A percentile compares a stretch with the other conserved stretches of the same genome.
These are phyloP conservation scores for Arvicola amphibius DNA, from an alignment of 2,797 vertebrate species.

Conservation along the genomic window DNA sequence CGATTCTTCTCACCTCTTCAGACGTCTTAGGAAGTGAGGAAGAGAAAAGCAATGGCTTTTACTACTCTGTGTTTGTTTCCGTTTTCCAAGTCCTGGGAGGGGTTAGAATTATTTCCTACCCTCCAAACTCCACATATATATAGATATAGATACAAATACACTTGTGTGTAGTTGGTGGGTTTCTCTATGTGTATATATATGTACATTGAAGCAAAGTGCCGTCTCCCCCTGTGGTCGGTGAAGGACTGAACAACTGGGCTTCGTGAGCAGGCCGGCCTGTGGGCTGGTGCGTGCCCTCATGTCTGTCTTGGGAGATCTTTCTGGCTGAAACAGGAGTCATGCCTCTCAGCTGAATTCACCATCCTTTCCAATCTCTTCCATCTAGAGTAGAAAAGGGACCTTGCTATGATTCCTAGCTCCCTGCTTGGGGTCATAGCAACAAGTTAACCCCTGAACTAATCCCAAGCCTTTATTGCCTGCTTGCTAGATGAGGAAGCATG, in stretches of 20 bases:
- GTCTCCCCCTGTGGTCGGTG: conserved; percentile 33
- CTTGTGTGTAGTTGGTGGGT: conserved; percentile 65
- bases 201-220: conserved; percentile 66
- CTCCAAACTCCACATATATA: conserved; percentile 77
- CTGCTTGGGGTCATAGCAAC: neutral
- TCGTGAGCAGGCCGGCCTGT: neutral
- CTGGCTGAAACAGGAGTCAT: neutral
- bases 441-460: conserved; percentile 24
- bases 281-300: neutral
- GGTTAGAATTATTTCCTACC: conserved; percentile 11
- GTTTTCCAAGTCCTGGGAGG: conserved; percentile 71
- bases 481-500: neutral
- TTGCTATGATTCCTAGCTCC: neutral
- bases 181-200: conserved; percentile 72
- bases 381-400: conserved; percentile 17
- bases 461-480: neutral
- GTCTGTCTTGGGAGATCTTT: neutral
- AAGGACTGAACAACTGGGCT: neutral
- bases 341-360: conserved; percentile 27
- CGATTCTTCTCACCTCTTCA: conserved; percentile 56
- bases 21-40: conserved; percentile 43
- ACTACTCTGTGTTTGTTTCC: conserved; percentile 61
- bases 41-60: conserved; percentile 61
- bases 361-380: neutral
- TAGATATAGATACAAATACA: conserved; percentile 75